Base-by-base conservation (phyloP, 2,888 invertebrate species). In the Hirtodrosophila confusa region DNA sequence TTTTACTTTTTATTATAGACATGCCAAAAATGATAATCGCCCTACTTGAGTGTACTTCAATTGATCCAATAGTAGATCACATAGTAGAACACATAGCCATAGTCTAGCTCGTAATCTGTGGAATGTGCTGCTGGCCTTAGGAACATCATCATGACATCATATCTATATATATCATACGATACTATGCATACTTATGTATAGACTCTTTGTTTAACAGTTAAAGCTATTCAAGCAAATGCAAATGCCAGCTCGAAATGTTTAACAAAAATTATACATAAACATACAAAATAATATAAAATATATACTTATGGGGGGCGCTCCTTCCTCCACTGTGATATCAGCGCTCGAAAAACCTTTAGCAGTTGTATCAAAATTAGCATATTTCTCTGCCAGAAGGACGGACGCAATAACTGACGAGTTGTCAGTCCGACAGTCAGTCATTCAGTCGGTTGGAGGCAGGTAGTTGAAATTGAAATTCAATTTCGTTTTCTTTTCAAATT, bases 401-500 rank as follows among this genome's bases (percentile, higher is more conserved):
- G 9, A 43, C 17, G 31, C 44, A 39, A 1, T 17, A 17, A 17
- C 17, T 17, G 43, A 29, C 45, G 37, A 31, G 11, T 55, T 44
- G 47, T 76, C 49, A 40, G 54, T 7, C 47, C 49, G 64, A n/a
- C 56, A 57, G 56, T 63, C 60, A 45, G 56, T 63, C 60, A 45
- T 23, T 54, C 51, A 44, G 75, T 50, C 39, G 36, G 43, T 57
- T 60, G 37, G 41, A 41, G 61, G 54, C 85, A 80, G 86, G 86
- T 80, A 84, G 86, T 67, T 74, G 48, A 76, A 83, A 83, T 83
- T 79, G 64, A 84, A 86, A 79, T 88, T 86, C 78, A 86, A 83
- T 88, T 88, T 88, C 84, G 78, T 88, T 84, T 88, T 86, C 86
- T 73, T 84, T 84, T 80, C 66, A 79, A 80, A 86, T 86, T 84